Base-by-base conservation (phyloP, 2,888 invertebrate genomes). In the Drosophila prolongata region DNA sequence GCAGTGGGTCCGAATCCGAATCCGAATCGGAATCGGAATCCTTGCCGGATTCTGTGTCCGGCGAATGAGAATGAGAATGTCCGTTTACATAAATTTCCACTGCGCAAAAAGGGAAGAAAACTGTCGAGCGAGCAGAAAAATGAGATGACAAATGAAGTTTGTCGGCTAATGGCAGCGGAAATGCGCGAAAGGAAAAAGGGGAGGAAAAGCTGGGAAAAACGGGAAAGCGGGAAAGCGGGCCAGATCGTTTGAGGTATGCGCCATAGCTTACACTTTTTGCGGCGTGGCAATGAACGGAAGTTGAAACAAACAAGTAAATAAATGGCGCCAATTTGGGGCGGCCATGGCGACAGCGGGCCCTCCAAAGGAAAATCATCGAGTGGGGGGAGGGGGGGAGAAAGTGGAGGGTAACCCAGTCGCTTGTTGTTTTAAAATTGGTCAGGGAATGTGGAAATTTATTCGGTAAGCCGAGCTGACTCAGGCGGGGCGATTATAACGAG, bases 301-400 rank as follows among this genome's bases (percentile, higher is more conserved):
- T 77, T 86, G 87, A 86, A 78, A 84, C 80, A 87, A 87, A 89
- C 86, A 87, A 87, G 84, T 83, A 88, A 87, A 87, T 88, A 89
- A 89, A 87, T 84, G 88, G 88, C 89, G 88, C 88, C 88, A 80
- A 86, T 89, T 87, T 66, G 66, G 78, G 88, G 77, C 82, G 79
- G 58, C 70, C 53, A 57, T 57, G 67, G 57, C 73, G 64, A 61
- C 67, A 53, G 27, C 47, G 24, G 16, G 3, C 43, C 30, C 44
- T 37, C 27, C n/a, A 53, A 49, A 5, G 10, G 64, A 50, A 30
- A 43, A 44, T 13, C 24, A 24, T 24, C 4, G 24, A 4, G 24
- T 24, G 4, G 10, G 19, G 11, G 4, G 16, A 16, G 16, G 16
- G 16, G 16, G 16, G 13, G 14, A 13, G 10, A 19, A 5, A 16